Base-by-base conservation (phyloP, 92 coral and sea anemone species). In the Montipora capitata region DNA sequence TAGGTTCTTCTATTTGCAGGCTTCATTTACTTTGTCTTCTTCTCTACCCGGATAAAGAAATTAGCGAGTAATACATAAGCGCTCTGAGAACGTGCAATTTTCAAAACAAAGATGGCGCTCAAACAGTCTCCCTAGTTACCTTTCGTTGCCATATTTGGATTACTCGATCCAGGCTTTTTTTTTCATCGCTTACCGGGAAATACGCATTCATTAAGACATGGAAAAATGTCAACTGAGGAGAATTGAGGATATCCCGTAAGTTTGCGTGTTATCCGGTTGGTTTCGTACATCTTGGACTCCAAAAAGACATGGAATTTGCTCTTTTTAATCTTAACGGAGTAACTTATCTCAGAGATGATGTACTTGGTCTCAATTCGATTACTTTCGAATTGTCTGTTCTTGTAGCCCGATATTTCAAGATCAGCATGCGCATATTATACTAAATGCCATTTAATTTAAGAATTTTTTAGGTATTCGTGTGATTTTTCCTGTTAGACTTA, bases 51-150 rank as follows among this genome's bases (percentile, higher is more conserved):
- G 77, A 48, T 13, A 73, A 73, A 39, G 59, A 18, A 17, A 17
- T 35, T 38, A 58, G 48, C 49, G 35, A 51, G 67, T 38, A 67
- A 48, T 5, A 48, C 2, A 48, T 9, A 48, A 5, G 10, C 52
- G 7, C 52, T 9, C 10, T 9, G 52, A 48, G 10, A 9, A 27
- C 35, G 35, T 44, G 7, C 12, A 64, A 48, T 17, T 14, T 15
- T 45, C 76, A 83, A 92, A 92, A 77, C 90, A 83, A 92, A 92
- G 72, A 94, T 94, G 97, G 97, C 97, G 95, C 91, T 90, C 88
- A 88, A 40, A 48, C 13, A 78, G 66, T 92, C 94, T 42, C 95
- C 95, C 79, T 92, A 90, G 97, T 92, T 82, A 94, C 97, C 83
- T 7, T 5, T 83, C 74, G 75, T 18, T 38, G 42, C 92, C 89